Evolutionary conservation across 2,797 vertebrate species (phyloP), one percentile per base, ranked within the genome.

Genomic region (Anguilla marmorata): DNA sequence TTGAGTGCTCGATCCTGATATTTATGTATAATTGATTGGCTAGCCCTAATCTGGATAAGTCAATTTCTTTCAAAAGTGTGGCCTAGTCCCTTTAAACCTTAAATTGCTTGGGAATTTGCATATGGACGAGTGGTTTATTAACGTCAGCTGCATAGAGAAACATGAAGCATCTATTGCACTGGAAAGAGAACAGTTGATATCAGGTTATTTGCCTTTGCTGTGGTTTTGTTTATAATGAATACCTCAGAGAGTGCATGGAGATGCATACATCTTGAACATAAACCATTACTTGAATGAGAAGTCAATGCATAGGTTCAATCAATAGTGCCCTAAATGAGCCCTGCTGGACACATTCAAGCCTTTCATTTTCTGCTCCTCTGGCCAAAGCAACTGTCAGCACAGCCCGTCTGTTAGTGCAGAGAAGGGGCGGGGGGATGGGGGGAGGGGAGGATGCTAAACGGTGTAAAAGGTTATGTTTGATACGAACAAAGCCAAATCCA

Each of bases 11-110:
- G 12, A 27, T 84, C 24, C 48, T 54, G 82, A 84, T 54, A 56
- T 84, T 84, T 84, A 54, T 84, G 82, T 54, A 27, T n/a, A 50
- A 84, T 84, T 84, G 82, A 84, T 84, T 45, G 50, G 21, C 82
- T 54, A 27, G 50, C 48, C 11, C 76, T 52, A 27, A 84, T 50
- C 82, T 54, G 50, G 82, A 30, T 16, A 12, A 84, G 48, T 54
- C 82, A 12, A 30, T 30, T 84, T 52, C 82, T 52, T 52, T 84
- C 24, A 50, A 45, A 45, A 45, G n/a, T 19, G 58, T 58, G 16
- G 54, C 24, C n/a, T 54, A 16, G 82, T 14, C 48, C 24, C n/a
- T 84, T 84, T 84, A 45, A 80, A 80, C 37, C 3, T 48, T 74
- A 27, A 74, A 74, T 33, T 33, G 16, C 76, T 48, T 50, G 45